Evolutionary conservation across 1,140 invertebrate genomes (phyloP).

Genomic region (Lepidotrigona ventralis): DNA sequence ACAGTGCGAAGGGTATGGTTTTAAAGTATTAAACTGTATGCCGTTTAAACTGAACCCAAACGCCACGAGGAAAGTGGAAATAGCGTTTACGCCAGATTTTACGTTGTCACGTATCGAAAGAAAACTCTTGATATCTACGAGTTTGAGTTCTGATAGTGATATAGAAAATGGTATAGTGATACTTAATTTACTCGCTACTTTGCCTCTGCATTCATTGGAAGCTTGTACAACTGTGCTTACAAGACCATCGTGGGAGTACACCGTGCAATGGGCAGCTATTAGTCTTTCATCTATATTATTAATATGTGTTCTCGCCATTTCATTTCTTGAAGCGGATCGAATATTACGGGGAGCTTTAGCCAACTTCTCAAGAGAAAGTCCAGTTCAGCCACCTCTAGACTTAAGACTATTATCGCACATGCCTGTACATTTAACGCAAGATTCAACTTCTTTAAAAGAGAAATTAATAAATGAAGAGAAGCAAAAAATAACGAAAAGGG

Average conservation of each 20-base stretch:
- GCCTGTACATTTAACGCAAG: slow-evolving; percentile 56
- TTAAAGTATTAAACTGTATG: slow-evolving; percentile 90
- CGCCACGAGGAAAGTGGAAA: slow-evolving; percentile 91
- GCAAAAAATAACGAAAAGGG: slow-evolving; percentile 47
- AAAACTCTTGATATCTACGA: slow-evolving; percentile 82
- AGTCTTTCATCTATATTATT: slow-evolving; percentile 84
- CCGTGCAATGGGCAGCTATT: slow-evolving; percentile 86
- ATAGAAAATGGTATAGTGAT: slow-evolving; percentile 66
- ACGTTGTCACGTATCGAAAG: slow-evolving; percentile 90
- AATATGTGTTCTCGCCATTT: slow-evolving; percentile 84
- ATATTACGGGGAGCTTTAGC: slow-evolving; percentile 82
- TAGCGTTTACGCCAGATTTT: slow-evolving; percentile 96
- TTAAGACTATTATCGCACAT: slow-evolving; percentile 78
- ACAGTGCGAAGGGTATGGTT: slow-evolving; percentile 93
- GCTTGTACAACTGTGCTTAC: slow-evolving; percentile 86
- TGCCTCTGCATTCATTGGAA: slow-evolving; percentile 88
- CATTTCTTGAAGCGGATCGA: slow-evolving; percentile 88
- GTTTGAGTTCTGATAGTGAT: slow-evolving; percentile 74
- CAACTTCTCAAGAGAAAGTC: slow-evolving; percentile 77
- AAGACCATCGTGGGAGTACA: slow-evolving; percentile 90
- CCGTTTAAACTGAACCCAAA: slow-evolving; percentile 91
- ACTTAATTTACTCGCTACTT: slow-evolving; percentile 87
- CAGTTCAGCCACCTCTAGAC: slow-evolving; percentile 82
- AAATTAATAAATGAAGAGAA: slow-evolving; percentile 58
- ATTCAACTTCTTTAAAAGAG: slow-evolving; percentile 53